Evolutionary conservation across 2,113 vertebrate genomes (phyloP).

Genomic region (Strix uralensis): DNA sequence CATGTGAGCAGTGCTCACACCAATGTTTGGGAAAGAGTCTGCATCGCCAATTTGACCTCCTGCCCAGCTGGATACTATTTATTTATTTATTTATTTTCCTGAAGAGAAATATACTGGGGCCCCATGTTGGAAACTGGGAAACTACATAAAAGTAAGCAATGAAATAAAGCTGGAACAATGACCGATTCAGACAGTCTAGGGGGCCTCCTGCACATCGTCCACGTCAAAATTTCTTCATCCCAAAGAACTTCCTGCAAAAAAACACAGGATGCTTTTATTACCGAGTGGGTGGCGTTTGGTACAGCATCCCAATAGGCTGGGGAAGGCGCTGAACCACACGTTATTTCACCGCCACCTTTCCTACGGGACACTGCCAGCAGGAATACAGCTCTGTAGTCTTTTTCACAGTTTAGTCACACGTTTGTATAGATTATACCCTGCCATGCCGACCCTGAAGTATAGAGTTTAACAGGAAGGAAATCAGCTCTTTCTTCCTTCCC

Average conservation of each 20-base stretch:
- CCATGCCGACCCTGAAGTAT: neutral
- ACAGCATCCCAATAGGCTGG: neutral
- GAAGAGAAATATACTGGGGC: slow-evolving; percentile 17
- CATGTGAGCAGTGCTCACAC: neutral
- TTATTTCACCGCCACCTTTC: neutral
- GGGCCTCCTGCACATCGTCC: slow-evolving; percentile 7
- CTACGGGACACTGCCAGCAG: neutral
- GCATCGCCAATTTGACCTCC: neutral
- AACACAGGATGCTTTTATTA: slow-evolving; percentile 21
- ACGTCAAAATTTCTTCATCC: neutral
- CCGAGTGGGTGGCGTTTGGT: neutral
- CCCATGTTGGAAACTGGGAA: neutral
- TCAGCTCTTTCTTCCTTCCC: neutral
- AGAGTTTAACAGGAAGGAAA: neutral
- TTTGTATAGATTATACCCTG: neutral
- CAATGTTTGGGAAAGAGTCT: slow-evolving; percentile 3
- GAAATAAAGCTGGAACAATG: neutral
- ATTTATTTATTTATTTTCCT: neutral
- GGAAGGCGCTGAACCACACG: neutral
- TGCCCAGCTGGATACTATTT: neutral
- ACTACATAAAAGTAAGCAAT: neutral
- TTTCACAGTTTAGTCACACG: neutral
- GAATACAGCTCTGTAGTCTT: neutral
- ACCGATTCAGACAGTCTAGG: neutral
- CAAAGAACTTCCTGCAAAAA: neutral